A percentile compares a stretch with the other conserved stretches of the same genome.
These are phyloP conservation scores for Hyposmocoma kahamanoa DNA, from an alignment of 1,140 invertebrate species.

Conservation along the genomic window DNA sequence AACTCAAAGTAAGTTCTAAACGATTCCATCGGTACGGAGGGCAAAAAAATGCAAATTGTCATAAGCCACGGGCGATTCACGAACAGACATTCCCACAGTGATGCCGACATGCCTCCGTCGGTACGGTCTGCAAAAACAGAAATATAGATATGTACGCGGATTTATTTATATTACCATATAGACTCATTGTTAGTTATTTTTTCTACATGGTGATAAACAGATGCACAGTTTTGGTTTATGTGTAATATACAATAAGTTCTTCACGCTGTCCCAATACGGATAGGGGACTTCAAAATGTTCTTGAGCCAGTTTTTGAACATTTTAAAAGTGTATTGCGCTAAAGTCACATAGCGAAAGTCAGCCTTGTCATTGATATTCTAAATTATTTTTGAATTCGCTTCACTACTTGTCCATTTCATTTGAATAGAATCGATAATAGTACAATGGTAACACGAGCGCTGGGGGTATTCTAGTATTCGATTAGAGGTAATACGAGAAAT, in stretches of 20 bases:
- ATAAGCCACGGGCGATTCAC: slow-evolving; percentile 68
- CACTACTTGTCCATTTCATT: too few relatives aligned
- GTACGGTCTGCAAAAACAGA: slow-evolving; percentile 39
- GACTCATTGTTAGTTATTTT: too few relatives aligned
- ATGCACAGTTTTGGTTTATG: neutral
- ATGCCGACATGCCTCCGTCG: slow-evolving; percentile 29
- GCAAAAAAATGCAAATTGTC: slow-evolving; percentile 71
- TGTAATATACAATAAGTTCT: neutral
- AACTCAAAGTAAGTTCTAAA: slow-evolving; percentile 30
- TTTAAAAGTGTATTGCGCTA: too few relatives aligned
- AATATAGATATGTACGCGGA: too few relatives aligned
- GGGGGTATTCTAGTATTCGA: too few relatives aligned
- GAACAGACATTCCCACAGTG: slow-evolving; percentile 65
- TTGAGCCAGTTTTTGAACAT: neutral
- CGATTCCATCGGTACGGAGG: slow-evolving; percentile 45
- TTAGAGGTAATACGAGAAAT: too few relatives aligned
- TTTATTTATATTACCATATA: too few relatives aligned
- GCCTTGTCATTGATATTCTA: too few relatives aligned
- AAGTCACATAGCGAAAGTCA: too few relatives aligned
- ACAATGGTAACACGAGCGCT: too few relatives aligned
- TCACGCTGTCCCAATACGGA: neutral
- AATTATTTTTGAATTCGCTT: too few relatives aligned
- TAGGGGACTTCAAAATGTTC: neutral
- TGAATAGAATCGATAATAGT: too few relatives aligned
- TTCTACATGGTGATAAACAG: neutral